Percentiles rank a stretch among this genome's conserved stretches.
phyloP scores from a whole-genome alignment of 1,140 invertebrate genomes.

The Proctacanthus coquilletti region DNA sequence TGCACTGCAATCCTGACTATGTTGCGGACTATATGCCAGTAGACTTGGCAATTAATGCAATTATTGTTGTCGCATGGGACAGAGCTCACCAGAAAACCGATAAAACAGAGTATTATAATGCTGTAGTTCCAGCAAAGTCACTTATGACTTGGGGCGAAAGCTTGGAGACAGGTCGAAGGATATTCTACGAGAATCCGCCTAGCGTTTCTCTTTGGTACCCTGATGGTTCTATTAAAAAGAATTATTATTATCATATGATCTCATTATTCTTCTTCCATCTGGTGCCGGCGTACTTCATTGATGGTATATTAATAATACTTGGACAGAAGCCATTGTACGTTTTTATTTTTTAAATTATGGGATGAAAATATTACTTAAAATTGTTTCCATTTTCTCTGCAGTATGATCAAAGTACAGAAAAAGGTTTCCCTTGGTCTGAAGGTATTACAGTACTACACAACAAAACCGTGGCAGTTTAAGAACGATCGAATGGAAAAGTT shows the following conservation, averaged over 20 bases:
- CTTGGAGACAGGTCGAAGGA: constrained; percentile 44
- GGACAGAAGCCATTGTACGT: constrained; percentile 67
- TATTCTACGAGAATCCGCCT: constrained; percentile 43
- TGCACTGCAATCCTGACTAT: constrained; percentile 45
- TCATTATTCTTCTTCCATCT: constrained; percentile 57
- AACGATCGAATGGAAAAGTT: constrained; percentile 55
- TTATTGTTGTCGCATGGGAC: constrained; percentile 60
- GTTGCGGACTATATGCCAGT: constrained; percentile 63
- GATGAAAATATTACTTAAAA: neutral
- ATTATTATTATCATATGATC: constrained; percentile 46
- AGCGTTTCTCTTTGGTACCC: constrained; percentile 67
- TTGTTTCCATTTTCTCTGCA: constrained; percentile 16
- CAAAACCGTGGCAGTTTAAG: constrained; percentile 63
- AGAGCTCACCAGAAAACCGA: constrained; percentile 33
- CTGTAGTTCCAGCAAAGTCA: constrained; percentile 42
- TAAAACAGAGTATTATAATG: constrained; percentile 37
- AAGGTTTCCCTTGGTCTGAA: constrained; percentile 44
- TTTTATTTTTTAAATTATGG: neutral
- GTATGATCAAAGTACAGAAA: constrained; percentile 49
- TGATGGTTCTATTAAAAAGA: constrained; percentile 53
- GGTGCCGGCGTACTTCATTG: constrained; percentile 69
- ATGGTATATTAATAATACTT: constrained; percentile 45
- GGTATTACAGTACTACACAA: constrained; percentile 73
- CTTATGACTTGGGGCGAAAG: constrained; percentile 64
- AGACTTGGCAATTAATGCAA: constrained; percentile 61